Percentiles rank a stretch among this genome's conserved stretches.
Conservation (phyloP, 1,140 invertebrate genomes). For the Papilio polytes region DNA sequence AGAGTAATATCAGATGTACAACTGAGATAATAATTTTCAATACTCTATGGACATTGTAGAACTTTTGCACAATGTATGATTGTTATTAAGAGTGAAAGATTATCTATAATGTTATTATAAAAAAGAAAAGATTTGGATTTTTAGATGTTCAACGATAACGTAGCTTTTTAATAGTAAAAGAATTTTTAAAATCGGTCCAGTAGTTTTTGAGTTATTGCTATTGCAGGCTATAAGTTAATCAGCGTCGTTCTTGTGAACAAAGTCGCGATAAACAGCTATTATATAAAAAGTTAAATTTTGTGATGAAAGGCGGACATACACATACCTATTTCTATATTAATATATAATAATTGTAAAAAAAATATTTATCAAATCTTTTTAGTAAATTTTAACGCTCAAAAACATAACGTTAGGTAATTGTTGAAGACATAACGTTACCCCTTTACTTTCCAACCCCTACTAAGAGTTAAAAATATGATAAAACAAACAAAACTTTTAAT, state of each 20-base stretch:
- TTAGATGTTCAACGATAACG: too few relatives aligned
- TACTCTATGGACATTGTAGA: neutral
- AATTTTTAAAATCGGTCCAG: too few relatives aligned
- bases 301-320: neutral
- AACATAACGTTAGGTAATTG: neutral
- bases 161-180: too few relatives aligned
- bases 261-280: too few relatives aligned
- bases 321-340: neutral
- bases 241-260: too few relatives aligned
- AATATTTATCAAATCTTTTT: neutral
- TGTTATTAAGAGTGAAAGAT: too few relatives aligned
- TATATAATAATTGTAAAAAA: neutral
- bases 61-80: neutral
- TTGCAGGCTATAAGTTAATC: too few relatives aligned
- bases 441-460: neutral
- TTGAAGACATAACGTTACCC: neutral
- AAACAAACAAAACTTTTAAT: constrained; percentile 39
- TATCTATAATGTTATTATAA: too few relatives aligned
- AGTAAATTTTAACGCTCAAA: neutral
- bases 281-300: neutral
- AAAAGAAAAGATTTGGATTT: too few relatives aligned
- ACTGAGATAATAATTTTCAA: constrained; percentile 2
- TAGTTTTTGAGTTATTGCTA: too few relatives aligned
- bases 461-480: constrained; percentile 19
- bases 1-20: neutral